These are phyloP conservation scores for Semnornis frantzii DNA, from an alignment of 2,113 vertebrate genomes.

Conservation along the genomic window DNA sequence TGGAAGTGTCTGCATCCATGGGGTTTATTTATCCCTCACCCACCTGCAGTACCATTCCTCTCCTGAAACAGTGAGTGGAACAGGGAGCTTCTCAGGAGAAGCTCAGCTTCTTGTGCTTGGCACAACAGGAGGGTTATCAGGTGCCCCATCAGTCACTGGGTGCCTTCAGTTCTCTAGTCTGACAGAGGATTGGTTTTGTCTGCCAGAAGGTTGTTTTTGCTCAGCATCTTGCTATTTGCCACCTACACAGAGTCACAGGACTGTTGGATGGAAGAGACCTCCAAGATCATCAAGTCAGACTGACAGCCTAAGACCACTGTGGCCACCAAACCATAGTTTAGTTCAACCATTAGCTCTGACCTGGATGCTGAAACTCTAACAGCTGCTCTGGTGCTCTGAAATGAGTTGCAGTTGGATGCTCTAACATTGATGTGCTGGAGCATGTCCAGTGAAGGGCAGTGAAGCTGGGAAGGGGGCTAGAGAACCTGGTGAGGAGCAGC, in stretches of 20 bases:
- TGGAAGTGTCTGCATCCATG: accelerated
- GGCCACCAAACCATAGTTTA: neutral
- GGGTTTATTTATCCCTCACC: accelerated
- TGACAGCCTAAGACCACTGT: no score
- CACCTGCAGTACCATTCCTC: neutral
- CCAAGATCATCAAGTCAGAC: no score
- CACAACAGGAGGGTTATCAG: neutral
- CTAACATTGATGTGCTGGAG: no score
- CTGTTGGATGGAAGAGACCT: no score
- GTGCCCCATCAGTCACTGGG: no score
- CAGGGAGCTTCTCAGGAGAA: accelerated
- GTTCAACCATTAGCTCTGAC: neutral
- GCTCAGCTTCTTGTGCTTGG: neutral
- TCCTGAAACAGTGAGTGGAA: accelerated
- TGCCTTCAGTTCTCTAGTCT: neutral
- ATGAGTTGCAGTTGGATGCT: neutral
- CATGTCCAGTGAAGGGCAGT: no score
- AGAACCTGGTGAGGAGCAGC: no score
- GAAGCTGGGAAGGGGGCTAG: no score
- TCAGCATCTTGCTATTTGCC: neutral
- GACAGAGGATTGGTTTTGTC: no score
- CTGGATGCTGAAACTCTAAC: neutral
- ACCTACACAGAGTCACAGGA: neutral
- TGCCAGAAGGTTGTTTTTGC: neutral
- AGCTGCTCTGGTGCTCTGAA: neutral